Evolutionary conservation across 2,797 vertebrate genomes (phyloP).

Genomic region (Nothura maculosa): DNA sequence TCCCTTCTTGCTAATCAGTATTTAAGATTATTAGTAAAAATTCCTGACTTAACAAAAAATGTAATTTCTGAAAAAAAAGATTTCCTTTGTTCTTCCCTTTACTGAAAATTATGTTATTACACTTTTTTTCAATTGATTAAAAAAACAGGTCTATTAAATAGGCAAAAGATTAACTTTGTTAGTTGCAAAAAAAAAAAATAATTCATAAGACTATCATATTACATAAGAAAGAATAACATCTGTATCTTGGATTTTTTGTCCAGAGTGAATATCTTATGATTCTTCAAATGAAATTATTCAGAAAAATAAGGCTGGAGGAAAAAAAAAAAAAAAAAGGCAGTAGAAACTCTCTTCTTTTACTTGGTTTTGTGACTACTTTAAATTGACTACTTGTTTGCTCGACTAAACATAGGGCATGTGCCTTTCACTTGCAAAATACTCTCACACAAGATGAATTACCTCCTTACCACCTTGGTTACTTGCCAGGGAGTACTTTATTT

Average conservation of each 20-base stretch:
- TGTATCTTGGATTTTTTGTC: not conserved
- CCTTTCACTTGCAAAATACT: constrained; percentile 78
- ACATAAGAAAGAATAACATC: not conserved
- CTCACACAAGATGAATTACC: constrained; percentile 80
- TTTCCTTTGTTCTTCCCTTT: not conserved
- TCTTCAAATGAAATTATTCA: constrained; percentile 26
- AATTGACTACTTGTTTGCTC: constrained; percentile 71
- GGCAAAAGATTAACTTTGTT: not conserved
- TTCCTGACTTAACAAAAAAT: not conserved
- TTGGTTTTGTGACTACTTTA: constrained; percentile 61
- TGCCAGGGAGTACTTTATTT: constrained; percentile 80
- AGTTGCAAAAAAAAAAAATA: not conserved
- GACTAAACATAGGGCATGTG: constrained; percentile 77
- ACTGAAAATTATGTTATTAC: not conserved
- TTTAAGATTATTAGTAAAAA: not conserved
- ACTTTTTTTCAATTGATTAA: not conserved
- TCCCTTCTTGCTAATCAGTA: not conserved
- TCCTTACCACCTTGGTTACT: constrained; percentile 70
- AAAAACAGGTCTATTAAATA: fast-evolving
- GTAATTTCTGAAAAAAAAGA: not conserved
- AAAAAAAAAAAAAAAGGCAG: constrained; percentile 45
- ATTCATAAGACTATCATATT: not conserved
- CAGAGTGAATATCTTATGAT: not conserved
- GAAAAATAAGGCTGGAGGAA: not conserved
- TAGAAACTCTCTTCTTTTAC: constrained; percentile 60